These are phyloP conservation scores for Crocodylus rhombifer DNA, from an alignment of 2,797 vertebrate genomes.

Conservation along the genomic window DNA sequence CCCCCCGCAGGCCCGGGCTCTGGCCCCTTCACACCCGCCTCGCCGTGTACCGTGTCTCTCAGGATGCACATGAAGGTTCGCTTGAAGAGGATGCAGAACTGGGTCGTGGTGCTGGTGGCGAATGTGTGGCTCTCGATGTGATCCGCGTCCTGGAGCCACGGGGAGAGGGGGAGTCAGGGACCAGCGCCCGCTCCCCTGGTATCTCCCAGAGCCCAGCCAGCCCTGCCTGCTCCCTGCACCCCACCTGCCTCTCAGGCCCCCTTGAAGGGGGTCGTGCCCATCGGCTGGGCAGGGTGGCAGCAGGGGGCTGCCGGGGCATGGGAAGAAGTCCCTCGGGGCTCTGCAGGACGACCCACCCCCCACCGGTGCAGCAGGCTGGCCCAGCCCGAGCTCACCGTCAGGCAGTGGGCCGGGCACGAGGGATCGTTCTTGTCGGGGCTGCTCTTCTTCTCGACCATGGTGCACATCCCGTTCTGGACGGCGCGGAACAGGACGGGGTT, in stretches of 20 bases:
- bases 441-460: conserved; percentile 91
- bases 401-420: conserved; percentile 85
- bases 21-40: neutral
- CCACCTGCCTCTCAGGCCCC: neutral
- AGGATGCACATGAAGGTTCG: conserved; percentile 95
- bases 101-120: conserved; percentile 93
- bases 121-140: conserved; percentile 96
- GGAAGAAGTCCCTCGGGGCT: neutral
- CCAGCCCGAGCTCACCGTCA: conserved; percentile 65
- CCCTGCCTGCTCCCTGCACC: neutral
- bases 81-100: conserved; percentile 98
- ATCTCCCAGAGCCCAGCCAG: no score
- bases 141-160: conserved; percentile 78
- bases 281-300: neutral
- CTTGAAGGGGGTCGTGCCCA: neutral
- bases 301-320: neutral
- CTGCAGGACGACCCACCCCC: rapidly evolving
- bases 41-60: conserved; percentile 89
- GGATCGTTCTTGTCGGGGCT: conserved; percentile 87
- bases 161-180: neutral
- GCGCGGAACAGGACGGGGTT: conserved; percentile 96
- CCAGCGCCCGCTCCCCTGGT: no score
- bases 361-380: neutral
- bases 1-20: neutral
- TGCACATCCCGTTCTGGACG: conserved; percentile 94